Evolutionary conservation across 2,888 invertebrate species (phyloP).

Genomic region (Lasius fuliginosus): DNA sequence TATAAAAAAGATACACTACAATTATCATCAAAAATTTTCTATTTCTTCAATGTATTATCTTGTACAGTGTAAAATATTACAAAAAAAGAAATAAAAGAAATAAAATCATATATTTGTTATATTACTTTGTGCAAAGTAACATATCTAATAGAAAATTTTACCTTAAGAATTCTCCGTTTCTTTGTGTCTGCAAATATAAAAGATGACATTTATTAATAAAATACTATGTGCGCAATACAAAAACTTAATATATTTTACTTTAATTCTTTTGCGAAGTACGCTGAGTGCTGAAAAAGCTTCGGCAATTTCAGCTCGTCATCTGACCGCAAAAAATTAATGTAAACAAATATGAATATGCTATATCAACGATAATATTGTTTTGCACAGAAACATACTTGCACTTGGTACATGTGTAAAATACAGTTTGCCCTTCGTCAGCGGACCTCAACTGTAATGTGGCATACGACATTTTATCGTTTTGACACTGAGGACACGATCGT

Average conservation of each 20-base stretch:
- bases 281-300: background rate
- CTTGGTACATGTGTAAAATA: conserved; percentile 98
- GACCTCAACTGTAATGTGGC: conserved; percentile 97
- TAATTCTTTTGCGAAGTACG: background rate
- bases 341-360: background rate
- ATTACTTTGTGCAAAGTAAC: background rate
- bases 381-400: conserved; percentile 91
- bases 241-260: conserved; percentile 37
- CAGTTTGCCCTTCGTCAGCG: conserved; percentile 99
- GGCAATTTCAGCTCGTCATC: background rate
- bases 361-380: background rate
- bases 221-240: conserved; percentile 28
- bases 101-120: background rate
- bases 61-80: background rate
- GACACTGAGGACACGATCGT: conserved; percentile 94
- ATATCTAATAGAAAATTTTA: conserved; percentile 39
- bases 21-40: background rate
- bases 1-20: background rate
- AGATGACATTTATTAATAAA: conserved; percentile 28
- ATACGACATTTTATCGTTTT: conserved; percentile 97
- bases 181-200: conserved; percentile 88
- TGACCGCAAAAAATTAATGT: background rate
- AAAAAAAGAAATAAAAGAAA: background rate
- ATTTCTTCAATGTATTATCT: background rate
- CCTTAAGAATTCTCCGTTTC: conserved; percentile 89